Evolutionary conservation across 1,140 invertebrate species (phyloP), one percentile per base, ranked within the genome.

Genomic region (Dufourea novaeangliae): DNA sequence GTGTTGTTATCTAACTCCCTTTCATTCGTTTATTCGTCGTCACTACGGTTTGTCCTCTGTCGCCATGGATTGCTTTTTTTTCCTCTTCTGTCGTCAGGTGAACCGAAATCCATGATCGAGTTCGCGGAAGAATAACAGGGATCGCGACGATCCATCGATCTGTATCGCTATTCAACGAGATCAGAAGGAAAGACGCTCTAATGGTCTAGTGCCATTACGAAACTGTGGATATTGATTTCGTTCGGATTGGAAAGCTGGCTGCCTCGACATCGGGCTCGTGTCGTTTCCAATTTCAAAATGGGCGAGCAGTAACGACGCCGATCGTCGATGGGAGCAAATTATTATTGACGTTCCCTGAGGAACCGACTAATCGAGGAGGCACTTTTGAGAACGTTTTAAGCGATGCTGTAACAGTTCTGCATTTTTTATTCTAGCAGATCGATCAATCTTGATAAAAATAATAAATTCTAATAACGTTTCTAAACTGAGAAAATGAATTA

Each of bases 1-100:
- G 10, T 37, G 64, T 56, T 34, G 44, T 46, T 57, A 76, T 68
- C 66, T 22, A 46, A 59, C 17, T 17, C n/a, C n/a, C 73, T 37
- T 61, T 39, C 27, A 6, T 69, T 39, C 39, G n/a, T 39, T 73
- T 64, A 64, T 39, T 29, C 44, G 20, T 12, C 12, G n/a, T n/a
- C n/a, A n/a, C n/a, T n/a, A n/a, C 4, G 1, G 27, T 27, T 17
- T 5, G 54, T 56, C 17, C 32, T 27, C 10, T 37, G 46, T 39
- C 10, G 34, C 41, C 10, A 41, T 14, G 14, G 17, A 20, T 25
- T 7, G 39, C 44, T 0, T 10, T 20, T n/a, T n/a, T n/a, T 10
- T 25, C 25, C 25, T 17, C 37, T 52, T 37, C 22, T 32, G 34
- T 39, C 57, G 57, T 29, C n/a, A n/a, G 29, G 27, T 54, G 20